Conservation (phyloP, 1,140 invertebrate species). For the Adoxophyes honmai region DNA sequence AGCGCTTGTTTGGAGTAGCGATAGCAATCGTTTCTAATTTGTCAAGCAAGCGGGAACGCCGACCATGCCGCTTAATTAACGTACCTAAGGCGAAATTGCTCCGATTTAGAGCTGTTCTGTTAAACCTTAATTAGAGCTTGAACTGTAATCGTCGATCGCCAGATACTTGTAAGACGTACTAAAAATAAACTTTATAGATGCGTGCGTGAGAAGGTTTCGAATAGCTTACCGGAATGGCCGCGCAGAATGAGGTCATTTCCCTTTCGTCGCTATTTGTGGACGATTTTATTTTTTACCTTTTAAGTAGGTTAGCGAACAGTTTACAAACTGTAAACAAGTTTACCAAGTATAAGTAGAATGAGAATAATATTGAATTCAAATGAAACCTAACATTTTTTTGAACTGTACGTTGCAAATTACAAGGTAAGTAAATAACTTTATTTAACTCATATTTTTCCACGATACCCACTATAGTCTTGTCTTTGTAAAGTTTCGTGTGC, state of each 20-base stretch:
- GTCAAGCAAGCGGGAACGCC: not conserved
- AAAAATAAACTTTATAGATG: slow-evolving; percentile 67
- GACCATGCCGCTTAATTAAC: not conserved
- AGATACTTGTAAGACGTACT: slow-evolving; percentile 51
- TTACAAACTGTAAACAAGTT: slow-evolving; percentile 27
- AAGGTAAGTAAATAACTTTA: too few relatives aligned
- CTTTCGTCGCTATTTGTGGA: slow-evolving; percentile 58
- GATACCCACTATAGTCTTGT: too few relatives aligned
- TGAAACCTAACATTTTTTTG: too few relatives aligned
- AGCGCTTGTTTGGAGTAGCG: not conserved
- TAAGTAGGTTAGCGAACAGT: slow-evolving; percentile 40
- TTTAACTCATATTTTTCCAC: too few relatives aligned
- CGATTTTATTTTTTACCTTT: slow-evolving; percentile 49
- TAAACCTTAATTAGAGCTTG: slow-evolving; percentile 57
- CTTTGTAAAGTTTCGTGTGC: too few relatives aligned
- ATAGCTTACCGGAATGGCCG: slow-evolving; percentile 38
- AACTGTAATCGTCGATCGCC: slow-evolving; percentile 56
- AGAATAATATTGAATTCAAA: not conserved
- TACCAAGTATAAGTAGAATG: not conserved
- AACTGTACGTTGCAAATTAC: too few relatives aligned
- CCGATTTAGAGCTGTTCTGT: not conserved
- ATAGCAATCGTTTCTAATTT: slow-evolving; percentile 6
- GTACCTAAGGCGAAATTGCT: not conserved
- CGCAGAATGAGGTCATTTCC: slow-evolving; percentile 63
- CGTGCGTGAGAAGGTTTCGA: slow-evolving; percentile 59